These are phyloP conservation scores for Astropecten irregularis DNA, from an alignment of 53 echinoderm and acorn worm species.

Conservation along the genomic window DNA sequence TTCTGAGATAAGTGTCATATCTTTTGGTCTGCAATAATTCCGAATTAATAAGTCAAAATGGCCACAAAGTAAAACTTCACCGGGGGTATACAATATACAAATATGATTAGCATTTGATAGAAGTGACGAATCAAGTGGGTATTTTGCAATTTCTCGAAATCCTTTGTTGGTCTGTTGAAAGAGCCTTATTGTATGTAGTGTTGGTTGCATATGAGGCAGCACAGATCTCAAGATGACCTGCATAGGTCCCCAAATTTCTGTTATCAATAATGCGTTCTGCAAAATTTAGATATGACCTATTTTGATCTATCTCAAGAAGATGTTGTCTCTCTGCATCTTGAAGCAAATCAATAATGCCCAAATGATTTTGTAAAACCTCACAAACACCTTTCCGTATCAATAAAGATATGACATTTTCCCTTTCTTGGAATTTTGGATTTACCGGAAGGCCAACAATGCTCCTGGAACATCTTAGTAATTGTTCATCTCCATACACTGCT, in stretches of 20 bases:
- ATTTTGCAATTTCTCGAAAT: constrained; percentile 14
- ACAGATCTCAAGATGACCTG: constrained; percentile 31
- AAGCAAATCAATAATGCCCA: neutral
- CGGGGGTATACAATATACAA: constrained; percentile 13
- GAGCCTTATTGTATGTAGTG: constrained; percentile 17
- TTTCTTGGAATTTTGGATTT: neutral
- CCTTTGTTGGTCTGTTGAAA: constrained; percentile 6
- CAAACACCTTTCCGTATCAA: constrained; percentile 1
- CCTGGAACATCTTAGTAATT: neutral
- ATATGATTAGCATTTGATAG: constrained; percentile 10
- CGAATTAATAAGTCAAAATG: constrained; percentile 18
- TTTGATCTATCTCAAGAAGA: constrained; percentile 8
- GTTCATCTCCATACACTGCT: constrained; percentile 6
- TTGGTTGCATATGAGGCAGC: constrained; percentile 1
- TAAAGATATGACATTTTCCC: neutral
- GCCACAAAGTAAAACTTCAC: neutral
- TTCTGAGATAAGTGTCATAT: neutral
- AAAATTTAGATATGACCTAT: constrained; percentile 4
- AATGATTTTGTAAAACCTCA: neutral
- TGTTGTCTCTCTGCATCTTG: constrained; percentile 3
- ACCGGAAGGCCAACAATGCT: neutral
- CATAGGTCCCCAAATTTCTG: neutral
- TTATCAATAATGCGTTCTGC: constrained; percentile 2
- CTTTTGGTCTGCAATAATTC: constrained; percentile 2
- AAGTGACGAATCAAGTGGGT: neutral